Evolutionary conservation across 2,113 vertebrate species (phyloP).

Genomic region (Nycticryphes semicollaris): DNA sequence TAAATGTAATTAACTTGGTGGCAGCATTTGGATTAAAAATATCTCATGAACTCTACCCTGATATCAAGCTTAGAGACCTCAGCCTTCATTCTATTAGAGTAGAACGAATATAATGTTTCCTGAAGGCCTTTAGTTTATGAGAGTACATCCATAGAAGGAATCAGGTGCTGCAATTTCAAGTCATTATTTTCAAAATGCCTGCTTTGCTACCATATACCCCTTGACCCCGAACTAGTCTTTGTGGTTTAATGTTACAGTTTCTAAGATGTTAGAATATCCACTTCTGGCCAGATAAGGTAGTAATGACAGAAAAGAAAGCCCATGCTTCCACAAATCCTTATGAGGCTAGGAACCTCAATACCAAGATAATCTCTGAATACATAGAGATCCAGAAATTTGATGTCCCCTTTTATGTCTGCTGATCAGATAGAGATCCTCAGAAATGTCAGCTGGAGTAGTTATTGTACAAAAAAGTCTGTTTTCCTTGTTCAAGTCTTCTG

Average conservation of each 20-base stretch:
- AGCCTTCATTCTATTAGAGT: background rate
- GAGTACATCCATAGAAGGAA: background rate
- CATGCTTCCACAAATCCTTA: background rate
- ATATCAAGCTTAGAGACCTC: background rate
- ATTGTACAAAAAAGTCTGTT: background rate
- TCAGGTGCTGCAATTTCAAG: background rate
- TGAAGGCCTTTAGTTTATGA: background rate
- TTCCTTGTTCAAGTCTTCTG: background rate
- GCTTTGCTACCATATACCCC: background rate
- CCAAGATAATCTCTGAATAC: background rate
- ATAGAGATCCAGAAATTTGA: background rate
- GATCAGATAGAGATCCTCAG: background rate
- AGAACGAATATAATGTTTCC: background rate
- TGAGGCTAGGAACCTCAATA: background rate
- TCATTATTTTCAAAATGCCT: background rate
- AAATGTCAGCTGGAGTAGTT: background rate
- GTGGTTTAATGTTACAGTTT: background rate
- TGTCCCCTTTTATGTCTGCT: background rate
- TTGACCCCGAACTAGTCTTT: background rate
- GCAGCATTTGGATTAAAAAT: constrained; percentile 2
- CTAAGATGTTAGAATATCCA: background rate
- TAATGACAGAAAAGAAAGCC: background rate
- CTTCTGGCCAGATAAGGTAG: background rate
- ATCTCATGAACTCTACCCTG: background rate
- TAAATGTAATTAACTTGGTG: background rate